Base-by-base conservation (phyloP, 2,113 vertebrate species). In the Plecturocebus donacophilus region DNA sequence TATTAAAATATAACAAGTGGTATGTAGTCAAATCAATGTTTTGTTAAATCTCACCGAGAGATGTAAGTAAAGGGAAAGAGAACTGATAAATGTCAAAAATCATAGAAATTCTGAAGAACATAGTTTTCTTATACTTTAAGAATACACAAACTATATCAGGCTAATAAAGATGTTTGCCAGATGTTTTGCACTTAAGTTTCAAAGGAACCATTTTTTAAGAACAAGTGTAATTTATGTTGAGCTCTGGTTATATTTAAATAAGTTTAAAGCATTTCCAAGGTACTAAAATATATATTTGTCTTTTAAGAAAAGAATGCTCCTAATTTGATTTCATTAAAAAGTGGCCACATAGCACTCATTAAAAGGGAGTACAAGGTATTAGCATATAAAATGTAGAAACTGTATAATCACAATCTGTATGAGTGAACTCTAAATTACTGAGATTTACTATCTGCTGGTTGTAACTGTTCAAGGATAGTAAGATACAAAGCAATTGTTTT, bases 241-340 rank as follows among this genome's bases (percentile, higher is more conserved):
- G 45, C 68, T 90, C 21, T 87, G 42, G 49, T 45, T 91, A 88
- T 1, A 89, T 38, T 92, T 96, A 82, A 58, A 14, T 54, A 90
- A 81, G 38, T 49, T 71, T 93, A 94, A 94, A 7, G 38, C 52
- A 81, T 76, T 89, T 94, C 13, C 9, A 92, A 90, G 49, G 32
- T 75, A 42, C 25, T 61, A 56, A 58, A 79, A 80, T 90, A 94
- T 19, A 11, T 56, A 91, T 16, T 85, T 40, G 14, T 89, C 40
- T 45, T 90, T 87, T 68, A 96, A 96, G 40, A 92, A 58, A 95
- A 54, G 42, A 84, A 68, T 75, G 66, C 13, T 91, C 17, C 30
- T 68, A 81, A 75, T 94, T 92, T 90, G 10, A 58, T 71, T 82
- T 82, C 58, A 47, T 82, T 54, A 86, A 7, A 61, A 81, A 79